Base-by-base conservation (phyloP, 2,888 invertebrate species). In the Physocephala rufipes region DNA sequence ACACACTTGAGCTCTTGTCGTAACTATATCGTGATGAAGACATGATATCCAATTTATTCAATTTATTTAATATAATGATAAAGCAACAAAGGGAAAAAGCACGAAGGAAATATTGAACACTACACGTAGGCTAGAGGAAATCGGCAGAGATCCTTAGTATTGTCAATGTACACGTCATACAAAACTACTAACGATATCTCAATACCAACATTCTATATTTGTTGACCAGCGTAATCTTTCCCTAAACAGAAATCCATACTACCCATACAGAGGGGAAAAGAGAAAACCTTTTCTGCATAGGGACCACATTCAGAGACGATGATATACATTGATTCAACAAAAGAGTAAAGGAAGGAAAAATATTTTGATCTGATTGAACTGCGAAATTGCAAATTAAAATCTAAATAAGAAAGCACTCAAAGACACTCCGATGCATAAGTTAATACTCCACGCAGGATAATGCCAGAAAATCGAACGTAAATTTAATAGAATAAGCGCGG, bases 141-240 rank as follows among this genome's bases (percentile, higher is more conserved):
- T n/a, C n/a, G n/a, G n/a, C n/a, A n/a, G n/a, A n/a, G n/a, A n/a
- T n/a, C n/a, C n/a, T n/a, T n/a, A n/a, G n/a, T n/a, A n/a, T n/a
- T n/a, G n/a, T n/a, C n/a, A n/a, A n/a, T n/a, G n/a, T n/a, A n/a
- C n/a, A n/a, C n/a, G n/a, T n/a, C n/a, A n/a, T n/a, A n/a, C n/a
- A n/a, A n/a, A n/a, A n/a, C n/a, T n/a, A n/a, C n/a, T n/a, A n/a
- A n/a, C n/a, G n/a, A n/a, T n/a, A n/a, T n/a, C n/a, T n/a, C n/a
- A n/a, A n/a, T n/a, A n/a, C n/a, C n/a, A n/a, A n/a, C n/a, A n/a
- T n/a, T n/a, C n/a, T n/a, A 81, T 83, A 79, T 82, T 83, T 82
- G 82, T 82, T 83, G 82, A 81, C 82, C n/a, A n/a, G n/a, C n/a
- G n/a, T n/a, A 82, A 81, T 81, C 82, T 82, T 80, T 80, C 81